Evolutionary conservation across 2,888 invertebrate genomes (phyloP), one percentile per base, ranked within the genome.

Genomic region (Venustoraphidia nigricollis): DNA sequence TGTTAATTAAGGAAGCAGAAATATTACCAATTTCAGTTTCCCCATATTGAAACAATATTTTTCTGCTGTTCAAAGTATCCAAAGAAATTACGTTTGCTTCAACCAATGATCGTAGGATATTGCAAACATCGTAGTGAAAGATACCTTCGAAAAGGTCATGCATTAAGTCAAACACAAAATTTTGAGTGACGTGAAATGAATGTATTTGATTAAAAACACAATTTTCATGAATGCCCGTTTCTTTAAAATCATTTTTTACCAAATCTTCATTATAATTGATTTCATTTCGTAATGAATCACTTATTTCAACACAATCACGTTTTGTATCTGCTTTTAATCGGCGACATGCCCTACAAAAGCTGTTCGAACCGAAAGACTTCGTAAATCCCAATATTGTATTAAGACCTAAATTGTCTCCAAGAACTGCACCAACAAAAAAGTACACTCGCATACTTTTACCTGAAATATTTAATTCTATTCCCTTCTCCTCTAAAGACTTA

Each of bases 321-420:
- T 54, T 51, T 34, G 50, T 50, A 45, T 52, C 46, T 17, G 44
- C 44, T 48, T 51, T 53, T 41, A 48, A 49, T 51, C 51, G 53
- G 47, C 39, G 45, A 45, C 56, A 57, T 42, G 40, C 39, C 17
- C 57, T 46, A 42, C 57, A 57, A 49, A 46, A 57, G 13, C 48
- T 41, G 17, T 53, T 54, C 8, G 53, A 50, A 48, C 47, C 53
- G 47, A 57, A 57, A 10, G 54, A 54, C 43, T 50, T 43, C 17
- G 45, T 47, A 47, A 54, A 56, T 8, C 54, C 53, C 10, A 53
- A 45, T 38, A 56, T 50, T 38, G 52, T 50, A 50, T 56, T 54
- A 1, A 55, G 34, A 17, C 53, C 57, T 43, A 56, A 53, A 45
- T 57, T 56, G 44, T 57, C 55, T 4, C 56, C 56, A 34, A 55